phyloP scores from a whole-genome alignment of 2,113 vertebrate species.

The Mobula birostris region DNA sequence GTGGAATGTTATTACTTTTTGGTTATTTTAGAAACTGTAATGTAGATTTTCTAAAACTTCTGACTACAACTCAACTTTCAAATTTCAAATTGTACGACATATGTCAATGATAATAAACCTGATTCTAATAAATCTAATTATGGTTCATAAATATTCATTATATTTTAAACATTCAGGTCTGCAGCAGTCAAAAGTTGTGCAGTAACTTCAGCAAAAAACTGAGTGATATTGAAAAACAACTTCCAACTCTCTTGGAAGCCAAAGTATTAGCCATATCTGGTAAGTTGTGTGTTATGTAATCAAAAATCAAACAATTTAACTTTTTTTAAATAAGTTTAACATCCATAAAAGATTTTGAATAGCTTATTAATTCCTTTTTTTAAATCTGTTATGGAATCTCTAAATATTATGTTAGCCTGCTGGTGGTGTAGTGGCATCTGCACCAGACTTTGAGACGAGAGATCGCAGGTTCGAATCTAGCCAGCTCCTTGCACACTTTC shows the following conservation, averaged over 20 bases:
- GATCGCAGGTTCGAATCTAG: too few species aligned
- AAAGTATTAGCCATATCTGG: slow-evolving; percentile 75
- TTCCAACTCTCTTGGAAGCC: slow-evolving; percentile 73
- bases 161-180: slow-evolving; percentile 62
- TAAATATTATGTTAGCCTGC: not conserved
- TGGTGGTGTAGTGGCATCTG: too few species aligned
- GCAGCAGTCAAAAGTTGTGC: slow-evolving; percentile 70
- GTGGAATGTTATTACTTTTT: not conserved
- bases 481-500: too few species aligned
- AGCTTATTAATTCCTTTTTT: not conserved
- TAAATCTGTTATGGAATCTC: not conserved
- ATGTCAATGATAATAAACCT: too few species aligned
- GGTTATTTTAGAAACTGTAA: not conserved
- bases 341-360: not conserved
- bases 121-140: too few species aligned
- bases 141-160: slow-evolving; percentile 41
- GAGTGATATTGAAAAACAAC: slow-evolving; percentile 71
- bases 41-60: not conserved
- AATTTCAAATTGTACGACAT: too few species aligned
- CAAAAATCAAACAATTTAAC: not conserved
- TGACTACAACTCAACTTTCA: slow-evolving; percentile 43
- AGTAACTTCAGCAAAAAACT: slow-evolving; percentile 70
- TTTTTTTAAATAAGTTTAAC: not conserved
- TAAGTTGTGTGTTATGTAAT: slow-evolving; percentile 43
- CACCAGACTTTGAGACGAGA: too few species aligned